Conservation (phyloP, 2,888 invertebrate genomes). For the Sesia apiformis region DNA sequence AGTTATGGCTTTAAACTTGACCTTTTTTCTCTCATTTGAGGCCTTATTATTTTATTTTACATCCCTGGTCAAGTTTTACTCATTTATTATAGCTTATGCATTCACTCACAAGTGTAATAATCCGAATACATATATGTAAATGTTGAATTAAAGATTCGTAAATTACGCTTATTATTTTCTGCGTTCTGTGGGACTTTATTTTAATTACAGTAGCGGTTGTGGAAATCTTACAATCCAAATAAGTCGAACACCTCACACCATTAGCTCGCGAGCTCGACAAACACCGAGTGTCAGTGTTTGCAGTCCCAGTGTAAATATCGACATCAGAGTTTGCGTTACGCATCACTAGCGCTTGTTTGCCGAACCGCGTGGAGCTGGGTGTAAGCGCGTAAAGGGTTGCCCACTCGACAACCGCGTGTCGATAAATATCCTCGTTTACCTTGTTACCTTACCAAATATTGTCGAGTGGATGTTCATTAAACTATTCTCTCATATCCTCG, state of each 20-base stretch:
- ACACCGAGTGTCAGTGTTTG: slow-evolving; percentile 65
- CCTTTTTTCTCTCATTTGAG: slow-evolving; percentile 47
- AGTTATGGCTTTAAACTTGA: slow-evolving; percentile 60
- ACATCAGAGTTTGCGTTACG: slow-evolving; percentile 70
- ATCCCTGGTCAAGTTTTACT: slow-evolving; percentile 41
- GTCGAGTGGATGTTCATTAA: slow-evolving; percentile 35
- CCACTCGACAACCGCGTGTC: slow-evolving; percentile 58
- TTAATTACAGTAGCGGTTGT: slow-evolving; percentile 61
- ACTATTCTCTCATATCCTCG: background rate
- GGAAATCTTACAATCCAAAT: slow-evolving; percentile 50
- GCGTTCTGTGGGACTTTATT: slow-evolving; percentile 22
- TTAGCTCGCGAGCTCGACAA: slow-evolving; percentile 63
- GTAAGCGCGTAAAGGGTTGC: slow-evolving; percentile 61
- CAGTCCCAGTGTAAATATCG: slow-evolving; percentile 63
- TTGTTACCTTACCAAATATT: slow-evolving; percentile 55
- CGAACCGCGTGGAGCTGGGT: slow-evolving; percentile 43
- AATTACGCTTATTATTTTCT: slow-evolving; percentile 10
- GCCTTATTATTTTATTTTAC: slow-evolving; percentile 58
- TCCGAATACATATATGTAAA: slow-evolving; percentile 1
- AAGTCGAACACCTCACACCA: slow-evolving; percentile 50
- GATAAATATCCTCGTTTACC: slow-evolving; percentile 62
- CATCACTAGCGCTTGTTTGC: slow-evolving; percentile 70
- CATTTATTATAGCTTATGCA: slow-evolving; percentile 17
- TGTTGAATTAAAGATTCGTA: background rate
- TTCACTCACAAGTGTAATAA: slow-evolving; percentile 1